Percentiles rank a stretch among this genome's conserved stretches.
phyloP scores from a whole-genome alignment of 2,113 vertebrate species.

The Osmerus eperlanus region DNA sequence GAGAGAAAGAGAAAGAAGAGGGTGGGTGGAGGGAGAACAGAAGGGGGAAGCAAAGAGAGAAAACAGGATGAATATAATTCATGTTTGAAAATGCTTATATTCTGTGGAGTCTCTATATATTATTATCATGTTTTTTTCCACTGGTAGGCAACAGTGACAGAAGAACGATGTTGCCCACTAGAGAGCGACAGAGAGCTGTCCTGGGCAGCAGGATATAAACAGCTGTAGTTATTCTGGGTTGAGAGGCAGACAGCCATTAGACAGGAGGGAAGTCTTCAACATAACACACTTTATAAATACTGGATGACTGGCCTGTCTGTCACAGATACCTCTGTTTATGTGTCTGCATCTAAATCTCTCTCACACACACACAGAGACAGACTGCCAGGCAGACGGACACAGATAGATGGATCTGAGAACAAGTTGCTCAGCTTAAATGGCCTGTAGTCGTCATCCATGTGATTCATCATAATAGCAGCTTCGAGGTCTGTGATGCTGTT shows the following conservation, averaged over 20 bases:
- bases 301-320: slow-evolving; percentile 53
- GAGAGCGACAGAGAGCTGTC: slow-evolving; percentile 28
- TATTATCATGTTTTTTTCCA: not conserved
- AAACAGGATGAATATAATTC: slow-evolving; percentile 17
- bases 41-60: not conserved
- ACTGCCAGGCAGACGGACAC: slow-evolving; percentile 35
- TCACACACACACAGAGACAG: slow-evolving; percentile 13
- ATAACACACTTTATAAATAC: slow-evolving; percentile 67
- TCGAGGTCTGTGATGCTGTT: slow-evolving; percentile 29
- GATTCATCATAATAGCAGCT: slow-evolving; percentile 64
- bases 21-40: not conserved
- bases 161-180: slow-evolving; percentile 2
- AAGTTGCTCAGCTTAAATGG: slow-evolving; percentile 54
- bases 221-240: slow-evolving; percentile 41
- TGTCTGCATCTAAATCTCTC: slow-evolving; percentile 65
- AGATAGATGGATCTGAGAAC: slow-evolving; percentile 27
- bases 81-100: slow-evolving; percentile 20
- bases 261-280: slow-evolving; percentile 57
- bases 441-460: slow-evolving; percentile 67
- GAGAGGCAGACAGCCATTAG: slow-evolving; percentile 51
- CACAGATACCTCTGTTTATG: slow-evolving; percentile 66
- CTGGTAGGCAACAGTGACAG: no score
- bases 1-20: no score
- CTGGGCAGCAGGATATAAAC: not conserved
- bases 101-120: not conserved